Percentiles rank a stretch among this genome's conserved stretches.
Evolutionary conservation across 2,113 vertebrate genomes (phyloP).

Genomic region (Ameiurus melas): DNA sequence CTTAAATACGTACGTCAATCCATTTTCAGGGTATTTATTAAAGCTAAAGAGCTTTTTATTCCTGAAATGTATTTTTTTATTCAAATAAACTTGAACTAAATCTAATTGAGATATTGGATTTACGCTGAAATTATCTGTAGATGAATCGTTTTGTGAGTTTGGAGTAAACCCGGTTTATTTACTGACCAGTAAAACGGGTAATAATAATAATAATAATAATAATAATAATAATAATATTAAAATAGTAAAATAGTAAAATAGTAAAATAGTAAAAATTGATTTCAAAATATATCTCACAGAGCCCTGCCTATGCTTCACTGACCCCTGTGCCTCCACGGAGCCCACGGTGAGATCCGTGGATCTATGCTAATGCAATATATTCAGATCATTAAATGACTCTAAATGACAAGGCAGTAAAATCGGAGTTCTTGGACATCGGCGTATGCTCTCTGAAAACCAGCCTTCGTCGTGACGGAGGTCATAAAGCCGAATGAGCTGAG

Average conservation of each 20-base stretch:
- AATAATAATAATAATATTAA: no score
- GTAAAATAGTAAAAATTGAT: no score
- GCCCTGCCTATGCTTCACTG: background rate
- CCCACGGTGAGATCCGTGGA: background rate
- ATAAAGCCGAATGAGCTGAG: conserved; percentile 24
- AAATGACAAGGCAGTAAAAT: background rate
- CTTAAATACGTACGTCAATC: no score
- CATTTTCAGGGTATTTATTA: background rate
- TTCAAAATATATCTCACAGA: background rate
- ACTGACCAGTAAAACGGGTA: background rate
- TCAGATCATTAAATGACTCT: background rate
- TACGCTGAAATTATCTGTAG: background rate
- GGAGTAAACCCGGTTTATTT: background rate
- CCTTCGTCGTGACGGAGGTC: conserved; percentile 26
- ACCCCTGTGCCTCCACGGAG: background rate
- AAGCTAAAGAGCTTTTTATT: background rate
- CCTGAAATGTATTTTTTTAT: background rate
- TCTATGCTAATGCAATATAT: background rate
- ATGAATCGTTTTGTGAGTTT: background rate
- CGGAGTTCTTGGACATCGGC: background rate
- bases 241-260: no score
- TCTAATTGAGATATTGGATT: background rate
- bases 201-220: background rate
- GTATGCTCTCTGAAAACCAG: background rate
- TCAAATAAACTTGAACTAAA: no score